Conservation (phyloP, 2,113 vertebrate genomes). For the Dolichotis patagonum region DNA sequence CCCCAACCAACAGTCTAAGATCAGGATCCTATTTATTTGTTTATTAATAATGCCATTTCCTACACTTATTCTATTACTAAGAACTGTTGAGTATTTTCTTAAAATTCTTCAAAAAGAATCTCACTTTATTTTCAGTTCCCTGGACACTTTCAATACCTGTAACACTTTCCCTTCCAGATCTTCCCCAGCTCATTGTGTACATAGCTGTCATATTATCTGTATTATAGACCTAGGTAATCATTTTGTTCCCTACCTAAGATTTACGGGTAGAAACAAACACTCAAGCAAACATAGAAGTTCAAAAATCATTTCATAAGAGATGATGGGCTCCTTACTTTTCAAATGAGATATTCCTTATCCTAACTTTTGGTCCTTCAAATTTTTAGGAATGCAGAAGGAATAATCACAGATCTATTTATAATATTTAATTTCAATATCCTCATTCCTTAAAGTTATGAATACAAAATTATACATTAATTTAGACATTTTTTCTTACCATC, state of each 20-base stretch:
- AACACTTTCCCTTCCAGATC: background rate
- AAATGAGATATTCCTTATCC: background rate
- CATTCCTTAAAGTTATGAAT: background rate
- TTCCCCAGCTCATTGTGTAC: background rate
- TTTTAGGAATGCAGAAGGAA: background rate
- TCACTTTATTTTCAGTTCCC: background rate
- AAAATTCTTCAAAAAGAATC: background rate
- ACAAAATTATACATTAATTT: background rate
- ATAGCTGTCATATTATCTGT: background rate
- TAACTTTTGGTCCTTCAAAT: background rate
- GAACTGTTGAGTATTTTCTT: background rate
- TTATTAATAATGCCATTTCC: background rate
- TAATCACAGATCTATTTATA: background rate
- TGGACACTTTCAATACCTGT: background rate
- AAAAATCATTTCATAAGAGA: background rate
- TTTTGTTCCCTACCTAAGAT: background rate
- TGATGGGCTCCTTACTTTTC: background rate
- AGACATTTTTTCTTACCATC: background rate
- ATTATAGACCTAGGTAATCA: background rate
- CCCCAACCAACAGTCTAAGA: background rate
- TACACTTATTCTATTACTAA: background rate
- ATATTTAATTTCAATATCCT: background rate
- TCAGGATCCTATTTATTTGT: background rate
- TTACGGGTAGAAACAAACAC: conserved; percentile 14
- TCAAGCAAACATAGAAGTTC: background rate